Evolutionary conservation across 2,888 invertebrate genomes (phyloP).

Genomic region (Koerneria pararmatus): DNA sequence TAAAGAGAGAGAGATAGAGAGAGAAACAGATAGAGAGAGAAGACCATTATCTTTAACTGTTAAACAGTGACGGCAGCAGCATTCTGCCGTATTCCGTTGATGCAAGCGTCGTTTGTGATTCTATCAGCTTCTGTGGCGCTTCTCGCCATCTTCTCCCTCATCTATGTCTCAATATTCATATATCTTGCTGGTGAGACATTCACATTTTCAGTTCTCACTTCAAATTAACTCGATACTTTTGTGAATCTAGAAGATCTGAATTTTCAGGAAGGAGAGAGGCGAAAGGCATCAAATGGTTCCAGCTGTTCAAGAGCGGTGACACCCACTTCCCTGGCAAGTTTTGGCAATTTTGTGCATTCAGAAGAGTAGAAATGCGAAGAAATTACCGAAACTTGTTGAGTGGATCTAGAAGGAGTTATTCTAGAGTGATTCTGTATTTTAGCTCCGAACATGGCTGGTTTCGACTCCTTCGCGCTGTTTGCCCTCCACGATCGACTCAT

Average conservation of each 20-base stretch:
- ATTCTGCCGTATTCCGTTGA: conserved; percentile 33
- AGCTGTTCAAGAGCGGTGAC: conserved; percentile 51
- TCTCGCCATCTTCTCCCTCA: conserved; percentile 40
- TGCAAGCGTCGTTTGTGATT: conserved; percentile 42
- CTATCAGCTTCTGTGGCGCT: conserved; percentile 41
- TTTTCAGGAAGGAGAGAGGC: conserved; percentile 46
- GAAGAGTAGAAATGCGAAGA: not conserved
- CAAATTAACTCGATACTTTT: not conserved
- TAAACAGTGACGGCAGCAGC: conserved; percentile 37
- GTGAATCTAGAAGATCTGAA: not conserved
- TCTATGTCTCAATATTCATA: conserved; percentile 48
- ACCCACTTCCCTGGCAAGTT: conserved; percentile 50
- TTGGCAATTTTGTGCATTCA: not conserved
- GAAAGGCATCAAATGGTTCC: conserved; percentile 57
- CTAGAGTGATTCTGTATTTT: conserved; percentile 16
- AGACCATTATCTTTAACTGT: no score
- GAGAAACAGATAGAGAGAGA: no score
- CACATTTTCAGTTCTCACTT: not conserved
- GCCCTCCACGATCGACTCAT: conserved; percentile 52
- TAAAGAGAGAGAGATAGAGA: no score
- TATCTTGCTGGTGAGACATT: conserved; percentile 37
- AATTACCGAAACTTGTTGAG: not conserved
- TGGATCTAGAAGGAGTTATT: not conserved
- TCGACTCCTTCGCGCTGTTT: conserved; percentile 36
- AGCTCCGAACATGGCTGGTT: conserved; percentile 38